Conservation (phyloP, 1,140 invertebrate species). For the Micrasema minimum region DNA sequence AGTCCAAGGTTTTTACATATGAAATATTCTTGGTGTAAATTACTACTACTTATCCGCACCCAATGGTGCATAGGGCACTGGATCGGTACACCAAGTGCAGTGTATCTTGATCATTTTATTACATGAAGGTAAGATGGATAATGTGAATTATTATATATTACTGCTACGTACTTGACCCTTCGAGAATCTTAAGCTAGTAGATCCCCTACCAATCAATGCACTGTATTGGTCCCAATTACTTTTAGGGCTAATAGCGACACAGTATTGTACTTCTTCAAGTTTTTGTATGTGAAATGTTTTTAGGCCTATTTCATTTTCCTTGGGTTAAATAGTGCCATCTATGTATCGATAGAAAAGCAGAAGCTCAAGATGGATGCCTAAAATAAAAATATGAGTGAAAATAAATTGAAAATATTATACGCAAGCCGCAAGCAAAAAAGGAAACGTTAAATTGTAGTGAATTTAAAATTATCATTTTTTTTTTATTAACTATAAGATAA, state of each 20-base stretch:
- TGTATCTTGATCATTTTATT: too few species aligned
- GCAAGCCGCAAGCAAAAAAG: background rate
- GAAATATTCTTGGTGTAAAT: too few species aligned
- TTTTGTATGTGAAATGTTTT: background rate
- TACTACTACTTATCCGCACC: too few species aligned
- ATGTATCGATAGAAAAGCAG: background rate
- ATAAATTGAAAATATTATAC: background rate
- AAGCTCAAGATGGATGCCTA: background rate
- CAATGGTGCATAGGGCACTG: too few species aligned
- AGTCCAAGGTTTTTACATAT: too few species aligned
- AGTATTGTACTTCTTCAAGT: background rate
- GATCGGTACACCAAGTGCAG: too few species aligned
- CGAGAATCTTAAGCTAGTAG: background rate
- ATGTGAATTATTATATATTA: too few species aligned
- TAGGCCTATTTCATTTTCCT: background rate
- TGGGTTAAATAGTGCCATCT: background rate
- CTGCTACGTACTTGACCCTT: too few species aligned
- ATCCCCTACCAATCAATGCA: background rate
- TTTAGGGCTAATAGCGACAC: background rate
- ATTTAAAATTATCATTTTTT: background rate
- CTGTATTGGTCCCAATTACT: background rate
- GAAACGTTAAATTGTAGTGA: background rate
- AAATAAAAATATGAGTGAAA: background rate
- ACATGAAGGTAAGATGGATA: too few species aligned
- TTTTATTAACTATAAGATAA: background rate